These are phyloP conservation scores for Syrrhaptes paradoxus DNA, from an alignment of 2,113 vertebrate genomes.

Conservation along the genomic window DNA sequence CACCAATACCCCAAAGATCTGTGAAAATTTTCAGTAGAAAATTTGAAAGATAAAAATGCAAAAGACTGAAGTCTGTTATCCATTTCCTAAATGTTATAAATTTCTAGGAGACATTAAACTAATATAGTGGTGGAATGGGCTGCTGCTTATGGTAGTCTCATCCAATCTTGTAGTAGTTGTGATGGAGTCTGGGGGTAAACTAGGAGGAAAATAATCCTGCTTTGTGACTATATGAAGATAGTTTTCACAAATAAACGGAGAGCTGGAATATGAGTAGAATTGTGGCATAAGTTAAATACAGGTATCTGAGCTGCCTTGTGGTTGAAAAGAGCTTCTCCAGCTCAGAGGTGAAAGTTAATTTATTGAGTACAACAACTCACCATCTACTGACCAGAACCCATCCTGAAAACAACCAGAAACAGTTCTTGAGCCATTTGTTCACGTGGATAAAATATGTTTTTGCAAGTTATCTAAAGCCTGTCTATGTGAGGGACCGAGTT, in stretches of 20 bases:
- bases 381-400: not conserved
- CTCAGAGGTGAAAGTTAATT: not conserved
- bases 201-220: not conserved
- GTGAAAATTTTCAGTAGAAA: not conserved
- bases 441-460: not conserved
- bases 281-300: not conserved
- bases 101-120: not conserved
- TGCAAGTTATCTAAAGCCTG: not conserved
- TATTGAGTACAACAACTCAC: not conserved
- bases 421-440: not conserved
- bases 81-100: not conserved
- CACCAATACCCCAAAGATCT: fast-evolving
- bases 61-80: not conserved
- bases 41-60: not conserved
- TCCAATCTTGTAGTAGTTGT: not conserved
- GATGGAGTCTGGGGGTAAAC: not conserved
- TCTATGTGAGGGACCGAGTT: not conserved
- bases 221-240: not conserved
- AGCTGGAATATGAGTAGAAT: not conserved
- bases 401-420: not conserved
- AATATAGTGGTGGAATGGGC: not conserved
- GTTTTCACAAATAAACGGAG: not conserved
- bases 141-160: not conserved
- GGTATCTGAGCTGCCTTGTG: not conserved
- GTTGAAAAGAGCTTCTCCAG: not conserved